A percentile compares a stretch with the other conserved stretches of the same genome.
Conservation (phyloP, 1,140 invertebrate genomes). For the Ruditapes philippinarum region DNA sequence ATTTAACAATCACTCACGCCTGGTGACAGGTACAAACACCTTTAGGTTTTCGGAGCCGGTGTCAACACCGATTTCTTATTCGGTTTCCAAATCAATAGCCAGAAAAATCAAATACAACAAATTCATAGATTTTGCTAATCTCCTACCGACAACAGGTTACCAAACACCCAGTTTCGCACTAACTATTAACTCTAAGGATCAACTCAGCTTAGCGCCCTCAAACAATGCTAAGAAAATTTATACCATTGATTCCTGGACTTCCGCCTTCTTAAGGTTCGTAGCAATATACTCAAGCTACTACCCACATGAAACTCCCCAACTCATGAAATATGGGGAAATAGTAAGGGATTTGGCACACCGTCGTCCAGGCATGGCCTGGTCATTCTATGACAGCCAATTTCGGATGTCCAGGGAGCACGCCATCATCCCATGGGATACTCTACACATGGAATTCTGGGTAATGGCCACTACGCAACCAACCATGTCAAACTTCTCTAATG, state of each 20-base stretch:
- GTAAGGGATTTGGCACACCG: slow-evolving; percentile 3
- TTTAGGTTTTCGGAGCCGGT: background rate
- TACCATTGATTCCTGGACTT: slow-evolving; percentile 33
- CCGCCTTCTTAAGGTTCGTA: slow-evolving; percentile 21
- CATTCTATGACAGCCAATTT: slow-evolving; percentile 15
- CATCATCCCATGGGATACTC: slow-evolving; percentile 13
- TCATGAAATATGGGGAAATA: slow-evolving; percentile 59
- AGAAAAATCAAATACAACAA: background rate
- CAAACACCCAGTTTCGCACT: background rate
- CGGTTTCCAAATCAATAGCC: background rate
- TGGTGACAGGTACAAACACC: background rate
- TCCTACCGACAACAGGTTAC: background rate
- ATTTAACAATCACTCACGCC: background rate
- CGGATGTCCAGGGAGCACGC: background rate
- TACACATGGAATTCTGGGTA: slow-evolving; percentile 34
- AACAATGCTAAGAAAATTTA: slow-evolving; percentile 6
- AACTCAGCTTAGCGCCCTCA: background rate
- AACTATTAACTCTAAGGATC: background rate
- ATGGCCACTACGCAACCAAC: background rate
- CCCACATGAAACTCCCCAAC: background rate
- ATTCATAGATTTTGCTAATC: background rate
- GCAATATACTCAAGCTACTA: background rate
- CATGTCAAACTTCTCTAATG: background rate
- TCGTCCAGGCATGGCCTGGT: background rate
- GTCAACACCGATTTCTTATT: background rate